Conservation (phyloP, 92 coral and sea anemone species). For the Umimayanthus chanpuru region DNA sequence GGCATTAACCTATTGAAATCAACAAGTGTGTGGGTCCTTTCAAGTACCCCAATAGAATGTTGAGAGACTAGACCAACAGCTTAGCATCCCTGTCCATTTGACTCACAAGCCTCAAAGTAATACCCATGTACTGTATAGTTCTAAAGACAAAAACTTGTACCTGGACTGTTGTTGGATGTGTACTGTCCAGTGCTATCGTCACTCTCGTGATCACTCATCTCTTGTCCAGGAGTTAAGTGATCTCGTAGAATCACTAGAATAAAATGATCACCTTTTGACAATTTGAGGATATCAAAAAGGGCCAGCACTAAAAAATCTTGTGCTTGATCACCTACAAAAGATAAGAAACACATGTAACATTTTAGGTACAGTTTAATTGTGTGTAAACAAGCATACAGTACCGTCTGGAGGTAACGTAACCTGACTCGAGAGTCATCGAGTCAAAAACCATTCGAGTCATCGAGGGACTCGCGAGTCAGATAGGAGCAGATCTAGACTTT, state of each 20-base stretch:
- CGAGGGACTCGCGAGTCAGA: no score
- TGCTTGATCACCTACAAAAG: slow-evolving; percentile 36
- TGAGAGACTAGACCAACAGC: no score
- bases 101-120: neutral
- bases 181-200: slow-evolving; percentile 37
- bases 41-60: no score
- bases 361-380: no score
- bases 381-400: neutral
- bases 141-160: neutral
- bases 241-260: slow-evolving; percentile 69
- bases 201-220: slow-evolving; percentile 54
- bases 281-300: slow-evolving; percentile 74
- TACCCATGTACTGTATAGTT: neutral
- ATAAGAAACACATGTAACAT: neutral
- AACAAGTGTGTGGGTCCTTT: no score
- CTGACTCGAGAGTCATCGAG: no score
- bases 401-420: no score
- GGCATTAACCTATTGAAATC: no score
- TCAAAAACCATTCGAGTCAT: no score
- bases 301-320: slow-evolving; percentile 42
- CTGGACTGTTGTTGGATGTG: slow-evolving; percentile 58
- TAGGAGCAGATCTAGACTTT: neutral
- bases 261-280: slow-evolving; percentile 62
- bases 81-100: no score
- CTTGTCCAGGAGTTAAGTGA: slow-evolving; percentile 55